These are phyloP conservation scores for Chiloscyllium plagiosum DNA, from an alignment of 2,113 vertebrate species.

Conservation along the genomic window DNA sequence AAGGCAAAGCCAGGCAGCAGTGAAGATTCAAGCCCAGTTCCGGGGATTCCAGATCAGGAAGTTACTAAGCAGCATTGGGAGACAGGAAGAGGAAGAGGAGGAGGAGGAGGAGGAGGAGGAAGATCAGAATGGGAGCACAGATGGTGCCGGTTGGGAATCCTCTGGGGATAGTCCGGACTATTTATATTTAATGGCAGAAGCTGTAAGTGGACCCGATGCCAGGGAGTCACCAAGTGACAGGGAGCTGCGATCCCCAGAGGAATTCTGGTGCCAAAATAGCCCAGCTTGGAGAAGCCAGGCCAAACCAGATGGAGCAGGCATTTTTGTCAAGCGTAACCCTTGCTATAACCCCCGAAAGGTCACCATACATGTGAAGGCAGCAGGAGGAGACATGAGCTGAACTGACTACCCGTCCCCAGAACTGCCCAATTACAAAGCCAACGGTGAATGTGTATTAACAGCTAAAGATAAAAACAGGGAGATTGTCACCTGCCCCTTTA, in stretches of 20 bases:
- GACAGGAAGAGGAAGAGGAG: too few relatives aligned
- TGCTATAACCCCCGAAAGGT: conserved; percentile 31
- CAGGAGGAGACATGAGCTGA: neutral
- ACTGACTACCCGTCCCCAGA: neutral
- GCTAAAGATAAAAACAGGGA: neutral
- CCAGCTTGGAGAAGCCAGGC: neutral
- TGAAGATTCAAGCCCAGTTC: conserved; percentile 45
- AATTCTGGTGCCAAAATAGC: neutral
- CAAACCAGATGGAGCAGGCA: neutral
- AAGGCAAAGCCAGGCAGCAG: conserved; percentile 40
- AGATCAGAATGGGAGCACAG: neutral
- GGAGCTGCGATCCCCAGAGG: neutral
- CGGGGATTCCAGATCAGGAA: conserved; percentile 39
- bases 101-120: neutral
- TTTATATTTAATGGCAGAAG: neutral
- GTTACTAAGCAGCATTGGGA: neutral
- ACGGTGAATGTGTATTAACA: neutral
- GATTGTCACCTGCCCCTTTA: neutral
- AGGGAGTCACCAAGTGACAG: too few relatives aligned
- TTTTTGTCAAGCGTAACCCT: neutral
- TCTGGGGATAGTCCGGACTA: neutral
- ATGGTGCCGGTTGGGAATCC: neutral
- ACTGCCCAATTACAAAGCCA: neutral
- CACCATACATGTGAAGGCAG: conserved; percentile 23
- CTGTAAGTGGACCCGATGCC: too few relatives aligned